phyloP scores from a whole-genome alignment of 2,113 vertebrate species.

The Laterallus jamaicensis region DNA sequence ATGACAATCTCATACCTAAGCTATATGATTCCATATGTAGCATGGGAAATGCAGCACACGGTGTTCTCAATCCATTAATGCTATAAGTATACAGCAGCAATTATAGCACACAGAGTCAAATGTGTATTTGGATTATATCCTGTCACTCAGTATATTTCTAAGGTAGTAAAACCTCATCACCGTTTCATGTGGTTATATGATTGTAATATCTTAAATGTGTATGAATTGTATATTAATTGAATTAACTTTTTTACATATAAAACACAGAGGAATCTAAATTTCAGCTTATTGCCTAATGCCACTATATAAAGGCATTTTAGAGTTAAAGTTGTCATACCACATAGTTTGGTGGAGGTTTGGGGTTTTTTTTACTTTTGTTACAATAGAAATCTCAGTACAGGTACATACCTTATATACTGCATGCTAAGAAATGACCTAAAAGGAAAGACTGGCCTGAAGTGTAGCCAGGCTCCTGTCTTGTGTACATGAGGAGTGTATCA shows the following conservation, averaged over 20 bases:
- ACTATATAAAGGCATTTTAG: background rate
- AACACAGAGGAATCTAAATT: background rate
- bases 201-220: background rate
- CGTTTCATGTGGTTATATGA: background rate
- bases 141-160: background rate
- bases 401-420: background rate
- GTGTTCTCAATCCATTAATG: background rate
- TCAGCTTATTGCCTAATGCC: background rate
- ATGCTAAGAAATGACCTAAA: background rate
- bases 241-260: background rate
- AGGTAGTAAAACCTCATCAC: background rate
- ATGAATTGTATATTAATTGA: background rate
- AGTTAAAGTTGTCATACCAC: background rate
- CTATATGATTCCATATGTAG: background rate
- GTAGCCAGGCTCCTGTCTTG: background rate
- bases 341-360: background rate
- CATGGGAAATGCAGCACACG: background rate
- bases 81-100: background rate
- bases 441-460: background rate
- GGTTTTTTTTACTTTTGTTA: background rate
- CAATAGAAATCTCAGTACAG: background rate
- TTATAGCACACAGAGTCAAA: background rate
- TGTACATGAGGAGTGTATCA: background rate
- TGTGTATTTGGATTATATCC: background rate
- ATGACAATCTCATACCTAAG: background rate